Percentiles rank a stretch among this genome's conserved stretches.
Evolutionary conservation across 2,797 vertebrate genomes (phyloP).

Genomic region (Malurus leucopterus): DNA sequence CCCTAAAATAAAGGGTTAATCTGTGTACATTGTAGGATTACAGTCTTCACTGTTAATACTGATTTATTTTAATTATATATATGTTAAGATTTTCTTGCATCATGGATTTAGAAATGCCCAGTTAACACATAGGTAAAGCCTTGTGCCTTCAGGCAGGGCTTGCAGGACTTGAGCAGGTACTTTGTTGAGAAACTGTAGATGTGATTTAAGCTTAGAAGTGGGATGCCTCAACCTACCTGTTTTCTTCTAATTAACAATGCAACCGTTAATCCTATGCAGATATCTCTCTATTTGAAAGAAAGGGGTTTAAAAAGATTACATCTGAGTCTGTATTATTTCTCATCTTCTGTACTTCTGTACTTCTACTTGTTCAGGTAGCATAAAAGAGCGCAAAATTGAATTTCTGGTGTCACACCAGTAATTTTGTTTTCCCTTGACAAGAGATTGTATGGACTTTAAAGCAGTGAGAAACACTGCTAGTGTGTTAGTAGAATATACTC

Average conservation of each 20-base stretch:
- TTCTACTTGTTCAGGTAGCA: background rate
- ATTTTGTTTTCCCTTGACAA: background rate
- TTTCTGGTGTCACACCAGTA: background rate
- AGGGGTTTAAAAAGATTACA: background rate
- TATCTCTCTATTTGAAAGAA: background rate
- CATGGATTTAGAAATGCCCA: conserved; percentile 32
- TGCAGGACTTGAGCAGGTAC: conserved; percentile 11
- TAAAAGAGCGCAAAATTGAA: background rate
- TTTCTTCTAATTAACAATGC: conserved; percentile 6
- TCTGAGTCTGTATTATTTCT: background rate
- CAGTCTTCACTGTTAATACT: conserved; percentile 5
- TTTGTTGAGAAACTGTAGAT: conserved; percentile 29
- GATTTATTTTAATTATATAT: conserved; percentile 31
- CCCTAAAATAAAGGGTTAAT: conserved; percentile 22
- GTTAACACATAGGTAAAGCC: background rate
- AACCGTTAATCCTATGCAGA: conserved; percentile 12
- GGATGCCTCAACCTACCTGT: background rate
- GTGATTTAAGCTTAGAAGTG: background rate
- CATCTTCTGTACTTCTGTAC: background rate
- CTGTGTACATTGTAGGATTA: background rate
- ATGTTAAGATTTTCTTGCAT: conserved; percentile 22
- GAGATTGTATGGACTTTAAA: background rate
- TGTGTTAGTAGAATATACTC: background rate
- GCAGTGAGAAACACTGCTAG: background rate
- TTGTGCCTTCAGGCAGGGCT: conserved; percentile 2